Percentiles rank a stretch among this genome's conserved stretches.
phyloP scores from a whole-genome alignment of 2,888 invertebrate species.

The Tachina fera region DNA sequence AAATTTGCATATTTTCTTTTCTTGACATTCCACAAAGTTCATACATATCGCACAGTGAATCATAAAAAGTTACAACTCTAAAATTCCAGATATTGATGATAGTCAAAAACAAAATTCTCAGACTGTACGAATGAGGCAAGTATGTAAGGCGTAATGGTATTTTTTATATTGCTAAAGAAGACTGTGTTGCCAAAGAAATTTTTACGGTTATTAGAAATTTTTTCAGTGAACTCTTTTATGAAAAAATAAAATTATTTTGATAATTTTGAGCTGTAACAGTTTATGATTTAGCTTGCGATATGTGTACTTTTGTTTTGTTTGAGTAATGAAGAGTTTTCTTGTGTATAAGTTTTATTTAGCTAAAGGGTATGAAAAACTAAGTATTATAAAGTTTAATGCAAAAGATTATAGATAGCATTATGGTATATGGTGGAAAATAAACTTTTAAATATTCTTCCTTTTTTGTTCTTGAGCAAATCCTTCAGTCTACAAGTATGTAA shows the following conservation, averaged over 20 bases:
- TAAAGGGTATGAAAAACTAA: neutral
- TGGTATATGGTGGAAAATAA: neutral
- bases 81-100: too few relatives aligned
- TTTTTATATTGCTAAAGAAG: too few relatives aligned
- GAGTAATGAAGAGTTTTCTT: constrained; percentile 4
- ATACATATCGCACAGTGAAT: neutral
- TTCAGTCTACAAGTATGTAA: neutral
- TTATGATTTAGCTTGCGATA: too few relatives aligned
- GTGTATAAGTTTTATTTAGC: neutral
- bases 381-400: constrained; percentile 26
- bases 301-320: neutral
- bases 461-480: neutral
- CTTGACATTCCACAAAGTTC: neutral
- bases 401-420: constrained; percentile 22
- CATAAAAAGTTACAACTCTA: too few relatives aligned
- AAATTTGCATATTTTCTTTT: constrained; percentile 45
- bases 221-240: too few relatives aligned
- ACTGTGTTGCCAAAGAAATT: too few relatives aligned
- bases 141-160: too few relatives aligned
- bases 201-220: too few relatives aligned
- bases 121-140: too few relatives aligned
- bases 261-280: too few relatives aligned
- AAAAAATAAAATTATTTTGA: too few relatives aligned
- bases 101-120: too few relatives aligned
- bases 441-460: neutral